Conservation (phyloP, 2,797 vertebrate genomes). For the Spheniscus humboldti region DNA sequence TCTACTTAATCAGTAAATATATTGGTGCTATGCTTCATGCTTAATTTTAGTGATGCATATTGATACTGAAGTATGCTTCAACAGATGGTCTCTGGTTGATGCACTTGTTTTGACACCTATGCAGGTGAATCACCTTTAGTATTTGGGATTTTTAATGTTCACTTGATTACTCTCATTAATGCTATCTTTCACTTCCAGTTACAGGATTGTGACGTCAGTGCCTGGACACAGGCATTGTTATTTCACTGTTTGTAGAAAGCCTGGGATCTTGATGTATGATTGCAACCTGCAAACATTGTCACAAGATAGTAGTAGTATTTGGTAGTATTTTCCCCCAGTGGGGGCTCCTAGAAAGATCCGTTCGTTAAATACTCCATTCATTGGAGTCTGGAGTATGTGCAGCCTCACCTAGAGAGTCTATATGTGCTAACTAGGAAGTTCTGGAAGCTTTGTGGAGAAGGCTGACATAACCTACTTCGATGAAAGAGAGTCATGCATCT, state of each 20-base stretch:
- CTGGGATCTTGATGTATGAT: not conserved
- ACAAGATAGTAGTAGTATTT: not conserved
- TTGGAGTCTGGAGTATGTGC: not conserved
- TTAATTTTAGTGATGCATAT: not conserved
- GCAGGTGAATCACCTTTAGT: not conserved
- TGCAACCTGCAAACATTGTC: not conserved
- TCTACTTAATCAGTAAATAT: not conserved
- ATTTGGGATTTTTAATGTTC: not conserved
- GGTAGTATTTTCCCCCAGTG: not conserved
- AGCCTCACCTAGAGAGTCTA: not conserved
- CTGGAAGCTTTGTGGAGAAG: not conserved
- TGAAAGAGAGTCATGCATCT: not conserved
- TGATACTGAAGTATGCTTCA: not conserved
- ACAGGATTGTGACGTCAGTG: not conserved
- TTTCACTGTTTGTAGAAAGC: not conserved
- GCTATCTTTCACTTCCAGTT: not conserved
- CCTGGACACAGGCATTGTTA: not conserved
- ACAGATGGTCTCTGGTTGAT: not conserved
- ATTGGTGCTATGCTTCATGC: not conserved
- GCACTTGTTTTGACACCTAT: not conserved
- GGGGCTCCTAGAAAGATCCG: not conserved
- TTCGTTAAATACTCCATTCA: not conserved
- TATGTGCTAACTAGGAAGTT: not conserved
- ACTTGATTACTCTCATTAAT: not conserved
- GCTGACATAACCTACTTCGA: not conserved